Evolutionary conservation across 1,140 invertebrate genomes (phyloP).

Genomic region (Cheumatopsyche charites): DNA sequence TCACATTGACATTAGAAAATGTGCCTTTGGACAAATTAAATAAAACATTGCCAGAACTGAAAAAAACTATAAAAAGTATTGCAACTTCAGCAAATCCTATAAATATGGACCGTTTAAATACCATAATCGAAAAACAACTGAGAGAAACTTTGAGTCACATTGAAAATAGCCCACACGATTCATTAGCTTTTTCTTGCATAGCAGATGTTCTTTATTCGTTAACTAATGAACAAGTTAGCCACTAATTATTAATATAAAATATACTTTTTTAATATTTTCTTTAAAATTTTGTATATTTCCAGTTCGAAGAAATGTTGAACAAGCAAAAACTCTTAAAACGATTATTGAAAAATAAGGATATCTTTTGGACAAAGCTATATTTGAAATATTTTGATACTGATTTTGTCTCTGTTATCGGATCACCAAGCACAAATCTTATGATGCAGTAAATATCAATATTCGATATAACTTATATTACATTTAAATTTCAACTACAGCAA

Average conservation of each 20-base stretch:
- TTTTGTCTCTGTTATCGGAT: conserved; percentile 55
- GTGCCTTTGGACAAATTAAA: conserved; percentile 75
- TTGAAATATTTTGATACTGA: conserved; percentile 73
- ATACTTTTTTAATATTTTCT: conserved; percentile 1
- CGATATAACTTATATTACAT: conserved; percentile 20
- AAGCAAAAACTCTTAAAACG: conserved; percentile 68
- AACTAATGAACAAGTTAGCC: conserved; percentile 70
- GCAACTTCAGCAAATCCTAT: conserved; percentile 63
- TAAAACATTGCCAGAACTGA: conserved; percentile 67
- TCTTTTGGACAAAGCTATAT: conserved; percentile 76
- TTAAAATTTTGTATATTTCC: conserved; percentile 49
- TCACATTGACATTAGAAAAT: conserved; percentile 78
- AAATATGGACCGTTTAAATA: conserved; percentile 77
- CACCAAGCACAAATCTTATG: conserved; percentile 56
- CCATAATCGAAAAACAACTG: conserved; percentile 74
- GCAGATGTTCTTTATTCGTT: conserved; percentile 84
- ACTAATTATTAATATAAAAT: not conserved
- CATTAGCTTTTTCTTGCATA: conserved; percentile 77
- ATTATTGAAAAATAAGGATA: conserved; percentile 66
- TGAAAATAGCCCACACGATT: conserved; percentile 78
- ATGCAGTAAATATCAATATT: conserved; percentile 53
- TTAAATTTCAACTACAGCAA: no score
- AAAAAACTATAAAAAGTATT: conserved; percentile 61
- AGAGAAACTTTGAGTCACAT: conserved; percentile 73
- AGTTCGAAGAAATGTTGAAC: conserved; percentile 77